Evolutionary conservation across 1,140 invertebrate species (phyloP), one percentile per base, ranked within the genome.

Genomic region (Cherax destructor): DNA sequence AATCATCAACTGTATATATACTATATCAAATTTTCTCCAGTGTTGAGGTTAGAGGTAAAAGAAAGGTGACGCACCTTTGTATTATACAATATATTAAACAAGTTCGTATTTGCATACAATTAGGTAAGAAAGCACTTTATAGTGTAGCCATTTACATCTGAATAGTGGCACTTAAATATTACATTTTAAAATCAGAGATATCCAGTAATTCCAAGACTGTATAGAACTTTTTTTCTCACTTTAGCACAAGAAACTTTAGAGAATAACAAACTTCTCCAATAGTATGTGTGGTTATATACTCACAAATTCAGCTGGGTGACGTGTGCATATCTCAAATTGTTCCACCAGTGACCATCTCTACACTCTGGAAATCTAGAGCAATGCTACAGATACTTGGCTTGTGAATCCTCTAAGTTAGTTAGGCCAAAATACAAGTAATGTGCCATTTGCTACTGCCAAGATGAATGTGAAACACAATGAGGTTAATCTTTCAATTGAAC

Each of bases 61-160:
- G 52, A 56, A 65, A 65, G 21, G 18, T 18, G 18, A 21, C 13
- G 18, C 61, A 65, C 61, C 61, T 21, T 65, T 65, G 61, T 74
- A 74, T 74, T 30, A 74, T 74, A 74, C n/a, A 74, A 74, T 74
- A 74, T 74, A 74, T 74, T 74, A 74, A 74, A 74, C 69, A 74
- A 74, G n/a, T 30, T 74, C n/a, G 30, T 74, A 74, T 74, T 74
- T 74, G 69, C 69, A 74, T 74, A 74, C 69, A 74, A 74, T 24
- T 74, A 74, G 24, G 69, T 30, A 74, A 21, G 69, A 74, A 74
- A 74, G 69, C 69, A 74, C 69, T 74, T 24, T 30, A 74, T 10
- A 74, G n/a, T 30, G 69, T 74, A 74, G 69, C 7, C 24, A 74
- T 74, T 30, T 30, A 74, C 69, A 74, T 74, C 65, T 74, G 24